A percentile compares a stretch with the other conserved stretches of the same genome.
phyloP scores from a whole-genome alignment of 2,113 vertebrate genomes.

The Cathartes aura region DNA sequence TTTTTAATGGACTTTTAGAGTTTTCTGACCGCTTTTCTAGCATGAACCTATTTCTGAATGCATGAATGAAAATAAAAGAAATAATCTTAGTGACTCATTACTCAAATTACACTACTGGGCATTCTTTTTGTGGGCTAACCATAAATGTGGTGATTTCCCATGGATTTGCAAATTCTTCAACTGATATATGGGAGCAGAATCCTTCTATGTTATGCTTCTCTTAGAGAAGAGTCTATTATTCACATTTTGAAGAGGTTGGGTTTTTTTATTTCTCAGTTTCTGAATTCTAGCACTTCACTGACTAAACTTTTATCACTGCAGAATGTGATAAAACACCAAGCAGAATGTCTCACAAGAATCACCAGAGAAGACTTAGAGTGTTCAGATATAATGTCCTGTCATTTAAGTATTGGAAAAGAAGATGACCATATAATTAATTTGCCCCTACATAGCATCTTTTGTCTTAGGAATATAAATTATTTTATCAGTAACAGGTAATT shows the following conservation, averaged over 20 bases:
- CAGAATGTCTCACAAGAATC: neutral
- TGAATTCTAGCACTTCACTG: neutral
- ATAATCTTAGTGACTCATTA: neutral
- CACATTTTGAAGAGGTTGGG: neutral
- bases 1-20: neutral
- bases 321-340: neutral
- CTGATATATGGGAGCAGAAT: neutral
- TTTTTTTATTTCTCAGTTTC: neutral
- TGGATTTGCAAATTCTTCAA: neutral
- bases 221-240: neutral
- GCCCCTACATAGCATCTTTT: neutral
- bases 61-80: neutral
- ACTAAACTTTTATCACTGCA: neutral
- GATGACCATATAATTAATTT: neutral
- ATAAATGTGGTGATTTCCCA: neutral
- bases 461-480: neutral
- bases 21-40: neutral
- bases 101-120: neutral
- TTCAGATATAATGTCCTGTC: neutral
- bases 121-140: neutral
- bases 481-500: neutral
- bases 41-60: neutral
- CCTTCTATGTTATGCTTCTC: neutral
- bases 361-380: neutral
- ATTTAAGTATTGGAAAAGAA: neutral